Base-by-base conservation (phyloP, 2,888 invertebrate genomes). In the Drosophila algonquin region DNA sequence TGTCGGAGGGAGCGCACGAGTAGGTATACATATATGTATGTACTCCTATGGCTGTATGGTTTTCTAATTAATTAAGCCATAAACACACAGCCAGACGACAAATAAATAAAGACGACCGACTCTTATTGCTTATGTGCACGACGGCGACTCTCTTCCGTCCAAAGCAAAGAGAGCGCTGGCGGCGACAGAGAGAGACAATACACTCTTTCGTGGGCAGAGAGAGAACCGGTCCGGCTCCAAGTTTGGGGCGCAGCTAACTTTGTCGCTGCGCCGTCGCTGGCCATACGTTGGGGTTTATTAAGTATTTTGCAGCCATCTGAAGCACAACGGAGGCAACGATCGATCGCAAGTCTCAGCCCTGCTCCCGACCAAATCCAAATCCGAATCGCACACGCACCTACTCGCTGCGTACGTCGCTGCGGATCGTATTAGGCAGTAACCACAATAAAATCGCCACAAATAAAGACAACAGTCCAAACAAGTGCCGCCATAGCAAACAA, bases 271-370 rank as follows among this genome's bases (percentile, higher is more conserved):
- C 86, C 85, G 87, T 76, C 84, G 87, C 71, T 84, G 79, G 79
- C 77, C 85, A 88, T 84, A 88, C 85, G 81, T 80, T 83, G 79
- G 80, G 78, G 57, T 85, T 87, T 92, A 91, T 90, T 92, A 90
- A 88, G 86, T 90, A 90, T 88, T 90, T 90, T 90, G 90, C 90
- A 91, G 91, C 92, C 91, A 91, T 90, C 90, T 91, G 89, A 89
- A 91, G 90, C 91, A 90, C 91, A 91, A 88, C 90, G 85, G 81
- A 85, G 82, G 79, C 79, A 82, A 82, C 81, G 73, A 86, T 86
- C 81, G 81, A 82, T 88, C 81, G 81, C 88, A 86, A 88, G 69
- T 71, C 60, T 53, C 40, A 72, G 68, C 47, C 51, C 65, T 30
- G 46, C 47, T 47, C 32, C 47, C 52, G 60, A 51, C 52, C 30